These are phyloP conservation scores for Drosophila auraria DNA, from an alignment of 1,140 invertebrate species.

Conservation along the genomic window DNA sequence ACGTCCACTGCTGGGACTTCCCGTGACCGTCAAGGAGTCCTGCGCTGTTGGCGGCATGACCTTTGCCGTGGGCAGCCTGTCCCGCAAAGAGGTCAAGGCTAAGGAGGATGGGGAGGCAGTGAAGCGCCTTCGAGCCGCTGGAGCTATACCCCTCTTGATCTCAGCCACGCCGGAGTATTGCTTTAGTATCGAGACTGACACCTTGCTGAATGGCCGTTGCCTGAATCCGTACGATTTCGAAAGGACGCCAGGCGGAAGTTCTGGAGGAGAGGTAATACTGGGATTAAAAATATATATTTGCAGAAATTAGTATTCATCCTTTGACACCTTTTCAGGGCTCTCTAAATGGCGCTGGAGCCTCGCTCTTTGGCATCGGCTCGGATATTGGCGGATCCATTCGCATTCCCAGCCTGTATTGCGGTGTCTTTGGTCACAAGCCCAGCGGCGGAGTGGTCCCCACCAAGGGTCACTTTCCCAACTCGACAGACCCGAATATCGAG, in stretches of 20 bases:
- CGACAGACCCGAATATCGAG: constrained; percentile 85
- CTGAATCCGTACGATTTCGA: constrained; percentile 91
- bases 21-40: constrained; percentile 91
- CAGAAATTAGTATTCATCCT: too few relatives aligned
- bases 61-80: constrained; percentile 88
- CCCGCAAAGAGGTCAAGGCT: constrained; percentile 86
- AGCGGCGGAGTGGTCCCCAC: constrained; percentile 87
- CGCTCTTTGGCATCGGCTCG: constrained; percentile 88
- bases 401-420: constrained; percentile 93
- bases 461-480: constrained; percentile 87
- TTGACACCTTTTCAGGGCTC: constrained; percentile 86
- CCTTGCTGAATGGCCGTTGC: constrained; percentile 90
- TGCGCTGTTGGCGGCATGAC: constrained; percentile 89
- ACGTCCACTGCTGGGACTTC: constrained; percentile 90
- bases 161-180: constrained; percentile 94
- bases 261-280: constrained; percentile 89
- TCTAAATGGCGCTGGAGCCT: constrained; percentile 86
- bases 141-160: constrained; percentile 91
- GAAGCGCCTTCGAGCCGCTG: constrained; percentile 87
- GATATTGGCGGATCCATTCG: constrained; percentile 95
- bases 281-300: background rate
- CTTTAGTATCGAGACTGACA: constrained; percentile 90
- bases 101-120: constrained; percentile 88
- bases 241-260: constrained; percentile 90
- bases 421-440: constrained; percentile 95